Percentiles rank a stretch among this genome's conserved stretches.
Evolutionary conservation across 2,888 invertebrate species (phyloP).

Genomic region (Parapristionchus giblindavisi): DNA sequence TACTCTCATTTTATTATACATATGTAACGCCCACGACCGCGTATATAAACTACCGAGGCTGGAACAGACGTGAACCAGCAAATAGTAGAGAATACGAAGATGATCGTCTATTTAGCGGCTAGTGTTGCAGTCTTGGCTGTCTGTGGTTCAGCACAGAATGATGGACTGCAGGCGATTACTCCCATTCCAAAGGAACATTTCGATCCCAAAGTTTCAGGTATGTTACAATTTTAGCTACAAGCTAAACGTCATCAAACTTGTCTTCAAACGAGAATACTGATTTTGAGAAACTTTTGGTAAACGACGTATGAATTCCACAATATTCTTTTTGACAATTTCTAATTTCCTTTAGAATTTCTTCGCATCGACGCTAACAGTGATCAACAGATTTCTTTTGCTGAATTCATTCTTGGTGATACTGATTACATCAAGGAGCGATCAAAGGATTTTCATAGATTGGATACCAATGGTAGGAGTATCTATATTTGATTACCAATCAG

Average conservation of each 20-base stretch:
- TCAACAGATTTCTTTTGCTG: conserved; percentile 29
- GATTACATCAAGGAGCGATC: conserved; percentile 35
- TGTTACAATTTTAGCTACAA: too few species aligned
- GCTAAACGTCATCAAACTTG: not conserved
- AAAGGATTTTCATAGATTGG: conserved; percentile 36
- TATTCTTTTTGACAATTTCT: not conserved
- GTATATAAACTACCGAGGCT: too few species aligned
- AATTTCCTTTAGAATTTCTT: conserved; percentile 10
- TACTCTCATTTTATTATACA: too few species aligned
- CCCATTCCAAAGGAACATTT: conserved; percentile 29
- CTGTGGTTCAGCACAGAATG: too few species aligned
- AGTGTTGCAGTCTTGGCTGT: too few species aligned
- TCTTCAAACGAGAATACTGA: not conserved
- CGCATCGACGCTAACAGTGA: conserved; percentile 26
- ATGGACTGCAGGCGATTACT: conserved; percentile 29
- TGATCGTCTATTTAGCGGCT: too few species aligned
- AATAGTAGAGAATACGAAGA: too few species aligned
- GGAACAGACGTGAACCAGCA: too few species aligned
- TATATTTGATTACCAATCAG: not conserved
- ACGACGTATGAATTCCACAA: too few species aligned
- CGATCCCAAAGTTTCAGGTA: conserved; percentile 27
- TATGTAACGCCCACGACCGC: too few species aligned
- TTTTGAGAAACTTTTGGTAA: too few species aligned
- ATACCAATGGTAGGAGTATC: conserved; percentile 5
- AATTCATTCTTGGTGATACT: conserved; percentile 36